phyloP scores from a whole-genome alignment of 2,888 invertebrate species.

The Bombylius discolor region DNA sequence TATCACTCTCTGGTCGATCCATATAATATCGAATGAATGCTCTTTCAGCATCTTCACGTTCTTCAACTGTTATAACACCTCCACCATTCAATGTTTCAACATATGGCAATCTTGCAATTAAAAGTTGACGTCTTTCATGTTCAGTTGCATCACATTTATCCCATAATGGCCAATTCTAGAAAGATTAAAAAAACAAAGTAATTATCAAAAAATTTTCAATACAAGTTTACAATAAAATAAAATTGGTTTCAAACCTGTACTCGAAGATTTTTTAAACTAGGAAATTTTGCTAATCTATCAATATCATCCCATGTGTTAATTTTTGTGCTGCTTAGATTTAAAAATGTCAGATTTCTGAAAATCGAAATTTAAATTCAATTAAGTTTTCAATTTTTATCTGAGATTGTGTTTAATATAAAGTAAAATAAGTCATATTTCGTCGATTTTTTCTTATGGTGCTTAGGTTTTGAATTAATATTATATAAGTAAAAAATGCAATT shows the following conservation, averaged over 20 bases:
- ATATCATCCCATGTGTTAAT: slow-evolving; percentile 81
- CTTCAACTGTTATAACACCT: slow-evolving; percentile 65
- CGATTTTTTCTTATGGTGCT: too few species aligned
- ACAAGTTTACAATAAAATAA: slow-evolving; percentile 2
- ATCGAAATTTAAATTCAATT: neutral
- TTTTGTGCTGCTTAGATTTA: slow-evolving; percentile 75
- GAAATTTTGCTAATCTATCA: slow-evolving; percentile 72
- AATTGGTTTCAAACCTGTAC: slow-evolving; percentile 46
- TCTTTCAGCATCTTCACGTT: slow-evolving; percentile 83
- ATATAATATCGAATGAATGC: slow-evolving; percentile 87
- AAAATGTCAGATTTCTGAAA: slow-evolving; percentile 48
- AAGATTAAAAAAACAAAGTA: neutral
- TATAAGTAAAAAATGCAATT: too few species aligned
- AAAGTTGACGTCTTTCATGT: slow-evolving; percentile 73
- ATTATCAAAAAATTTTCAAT: neutral
- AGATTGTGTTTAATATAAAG: too few species aligned
- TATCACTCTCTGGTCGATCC: slow-evolving; percentile 72
- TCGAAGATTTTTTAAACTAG: slow-evolving; percentile 67
- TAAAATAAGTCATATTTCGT: too few species aligned
- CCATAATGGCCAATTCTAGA: slow-evolving; percentile 53
- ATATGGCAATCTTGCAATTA: slow-evolving; percentile 78
- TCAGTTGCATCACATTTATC: slow-evolving; percentile 71
- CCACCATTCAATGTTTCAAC: slow-evolving; percentile 82
- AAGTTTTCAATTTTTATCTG: neutral
- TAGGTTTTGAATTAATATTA: too few species aligned